Conservation (phyloP, 2,113 vertebrate species). For the Tyrannus savana region DNA sequence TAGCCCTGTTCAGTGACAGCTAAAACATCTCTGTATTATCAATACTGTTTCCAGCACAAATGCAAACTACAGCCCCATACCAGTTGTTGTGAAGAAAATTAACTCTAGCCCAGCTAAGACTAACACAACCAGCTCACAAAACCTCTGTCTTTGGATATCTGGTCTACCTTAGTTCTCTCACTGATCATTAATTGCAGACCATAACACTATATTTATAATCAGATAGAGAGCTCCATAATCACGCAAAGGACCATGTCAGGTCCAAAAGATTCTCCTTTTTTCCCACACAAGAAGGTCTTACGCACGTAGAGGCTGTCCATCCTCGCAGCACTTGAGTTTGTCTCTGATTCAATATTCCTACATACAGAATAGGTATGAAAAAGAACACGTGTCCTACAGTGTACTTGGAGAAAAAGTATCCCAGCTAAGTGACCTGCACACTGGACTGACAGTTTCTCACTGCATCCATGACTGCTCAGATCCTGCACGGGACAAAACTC, state of each 20-base stretch:
- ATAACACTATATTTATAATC: background rate
- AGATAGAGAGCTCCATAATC: background rate
- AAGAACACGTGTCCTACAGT: background rate
- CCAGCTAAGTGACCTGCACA: background rate
- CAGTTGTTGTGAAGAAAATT: background rate
- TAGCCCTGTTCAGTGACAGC: background rate
- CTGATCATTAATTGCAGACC: background rate
- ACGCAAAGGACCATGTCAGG: background rate
- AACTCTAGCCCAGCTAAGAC: background rate
- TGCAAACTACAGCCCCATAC: background rate
- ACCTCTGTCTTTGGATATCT: background rate
- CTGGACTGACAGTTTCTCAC: background rate
- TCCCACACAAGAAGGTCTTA: background rate
- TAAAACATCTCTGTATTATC: background rate
- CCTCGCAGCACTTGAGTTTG: background rate
- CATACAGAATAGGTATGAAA: background rate
- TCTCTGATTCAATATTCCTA: background rate
- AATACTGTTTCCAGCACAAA: background rate
- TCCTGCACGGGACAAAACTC: background rate
- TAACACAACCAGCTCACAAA: background rate
- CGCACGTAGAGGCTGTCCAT: accelerated
- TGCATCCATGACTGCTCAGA: background rate
- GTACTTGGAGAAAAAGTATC: background rate
- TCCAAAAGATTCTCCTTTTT: background rate
- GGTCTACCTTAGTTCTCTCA: background rate